Evolutionary conservation across 2,113 vertebrate species (phyloP), one percentile per base, ranked within the genome.

Genomic region (Siniperca knerii): DNA sequence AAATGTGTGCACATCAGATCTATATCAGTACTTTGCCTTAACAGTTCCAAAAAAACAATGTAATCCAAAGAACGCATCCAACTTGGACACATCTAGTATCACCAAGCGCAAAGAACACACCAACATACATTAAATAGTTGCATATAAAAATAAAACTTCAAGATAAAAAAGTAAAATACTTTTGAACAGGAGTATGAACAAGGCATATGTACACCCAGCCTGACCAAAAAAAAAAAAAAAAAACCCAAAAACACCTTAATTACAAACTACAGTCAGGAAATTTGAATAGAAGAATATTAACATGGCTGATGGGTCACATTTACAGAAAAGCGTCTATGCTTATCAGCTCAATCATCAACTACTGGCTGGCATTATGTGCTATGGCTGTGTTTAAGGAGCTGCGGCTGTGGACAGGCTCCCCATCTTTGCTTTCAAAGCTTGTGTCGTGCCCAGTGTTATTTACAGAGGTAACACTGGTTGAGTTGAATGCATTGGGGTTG

Each of bases 121-220:
- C 66, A 84, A 87, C 57, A 81, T 40, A 78, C 65, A 79, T 91
- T 93, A 94, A 93, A 92, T 93, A 92, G 71, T 86, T 85, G 75
- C 35, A 37, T 94, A 91, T 83, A 91, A 94, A 91, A 94, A 92
- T 85, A 87, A 79, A 92, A 85, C 80, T 57, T 68, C 62, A 55
- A 33, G 77, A 11, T 83, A 79, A 79, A 42, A 42, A 44, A 44
- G 8, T 86, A 68, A 79, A 87, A 89, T 75, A 37, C 15, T 75
- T 77, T 57, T 50, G 1, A 79, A 81, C 35, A 60, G 50, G 20
- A 57, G 42, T 80, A 61, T 76, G 78, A 87, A 83, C 77, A 85
- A 70, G n/a, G 48, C 16, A 61, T 79, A 85, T 84, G 69, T 92
- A 90, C 86, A 91, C 61, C 25, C 52, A 37, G 69, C 6, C 50